Conservation (phyloP, 2,797 vertebrate genomes). For the Rousettus madagascariensis region DNA sequence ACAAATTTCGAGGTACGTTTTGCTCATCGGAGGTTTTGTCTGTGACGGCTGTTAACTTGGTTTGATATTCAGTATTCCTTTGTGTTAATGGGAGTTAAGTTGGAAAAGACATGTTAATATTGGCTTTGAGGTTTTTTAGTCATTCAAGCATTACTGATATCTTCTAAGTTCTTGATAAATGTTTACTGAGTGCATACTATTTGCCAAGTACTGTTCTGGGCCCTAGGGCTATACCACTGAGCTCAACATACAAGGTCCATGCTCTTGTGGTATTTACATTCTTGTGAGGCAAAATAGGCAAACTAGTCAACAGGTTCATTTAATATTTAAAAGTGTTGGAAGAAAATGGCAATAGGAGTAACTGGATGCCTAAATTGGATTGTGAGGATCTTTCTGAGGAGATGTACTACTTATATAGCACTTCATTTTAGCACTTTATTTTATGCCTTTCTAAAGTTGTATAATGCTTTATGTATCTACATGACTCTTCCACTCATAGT, state of each 20-base stretch:
- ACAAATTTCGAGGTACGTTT: not conserved
- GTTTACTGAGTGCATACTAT: not conserved
- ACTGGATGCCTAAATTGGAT: not conserved
- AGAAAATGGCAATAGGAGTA: not conserved
- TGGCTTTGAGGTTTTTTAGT: not conserved
- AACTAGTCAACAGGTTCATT: not conserved
- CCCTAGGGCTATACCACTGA: not conserved
- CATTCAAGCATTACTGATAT: not conserved
- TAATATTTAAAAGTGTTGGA: not conserved
- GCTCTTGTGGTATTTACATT: not conserved
- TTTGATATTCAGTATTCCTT: not conserved
- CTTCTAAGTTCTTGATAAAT: slow-evolving; percentile 2
- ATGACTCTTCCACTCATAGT: not conserved
- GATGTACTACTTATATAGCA: not conserved
- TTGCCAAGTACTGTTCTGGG: not conserved
- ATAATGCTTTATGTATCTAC: not conserved
- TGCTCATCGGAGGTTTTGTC: not conserved
- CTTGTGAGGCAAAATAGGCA: not conserved
- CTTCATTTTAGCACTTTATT: not conserved
- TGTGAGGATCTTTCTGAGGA: not conserved
- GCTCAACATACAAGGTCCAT: not conserved
- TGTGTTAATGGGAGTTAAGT: not conserved
- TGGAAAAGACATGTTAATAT: not conserved
- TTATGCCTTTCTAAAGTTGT: not conserved
- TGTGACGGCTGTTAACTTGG: not conserved